Base-by-base conservation (phyloP, 2,888 invertebrate species). In the Euplexia lucipara region DNA sequence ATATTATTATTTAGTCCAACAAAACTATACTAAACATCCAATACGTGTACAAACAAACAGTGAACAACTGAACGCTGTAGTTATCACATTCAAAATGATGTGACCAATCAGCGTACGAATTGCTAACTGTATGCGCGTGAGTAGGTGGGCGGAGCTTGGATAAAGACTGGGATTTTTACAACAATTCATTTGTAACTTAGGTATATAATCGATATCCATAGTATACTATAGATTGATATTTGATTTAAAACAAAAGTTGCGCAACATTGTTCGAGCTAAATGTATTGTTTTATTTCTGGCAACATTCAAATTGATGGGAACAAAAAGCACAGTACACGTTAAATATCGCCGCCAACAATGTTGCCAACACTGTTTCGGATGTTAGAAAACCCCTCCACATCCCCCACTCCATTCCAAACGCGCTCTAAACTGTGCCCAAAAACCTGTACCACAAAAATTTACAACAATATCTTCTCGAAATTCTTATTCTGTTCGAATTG, bases 401-500 rank as follows among this genome's bases (percentile, higher is more conserved):
- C 20, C 47, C n/a, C n/a, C 30, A n/a, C 30, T 12, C 7, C 7
- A 14, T 41, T 26, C 37, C 59, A 49, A 18, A 39, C 54, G 42
- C 78, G 30, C 42, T 26, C 58, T n/a, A 34, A 57, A 66, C 78
- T 73, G 75, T 56, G 61, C 78, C 78, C 74, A 59, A 73, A 57
- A 59, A 64, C 73, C 51, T 47, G 18, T 45, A 56, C 77, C 63
- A 58, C 35, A 51, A 67, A 68, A 78, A 75, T 48, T 86, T 91
- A 93, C 85, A 93, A 84, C 73, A 93, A 83, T 58, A 88, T 89
- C 44, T 90, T 87, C 3, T 89, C 88, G 35, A 81, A 81, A 68
- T 67, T 68, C 52, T 79, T 84, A 18, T 74, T 51, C 49, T 86
- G 88, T 22, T 87, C 86, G 56, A 85, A 86, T 42, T 82, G 82